A percentile compares a stretch with the other conserved stretches of the same genome.
These are phyloP conservation scores for Brachionichthys hirsutus DNA, from an alignment of 2,113 vertebrate genomes.

Conservation along the genomic window DNA sequence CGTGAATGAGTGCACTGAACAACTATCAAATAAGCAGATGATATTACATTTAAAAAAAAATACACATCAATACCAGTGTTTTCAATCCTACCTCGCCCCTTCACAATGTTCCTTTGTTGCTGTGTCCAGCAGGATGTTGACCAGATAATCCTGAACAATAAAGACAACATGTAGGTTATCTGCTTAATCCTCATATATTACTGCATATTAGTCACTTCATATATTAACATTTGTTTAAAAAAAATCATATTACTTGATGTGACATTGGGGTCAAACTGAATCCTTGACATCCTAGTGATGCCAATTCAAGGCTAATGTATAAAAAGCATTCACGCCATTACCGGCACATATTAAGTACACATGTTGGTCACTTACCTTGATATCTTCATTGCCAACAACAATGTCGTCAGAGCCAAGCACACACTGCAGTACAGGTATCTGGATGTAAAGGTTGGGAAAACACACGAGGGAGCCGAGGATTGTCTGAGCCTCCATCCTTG, in stretches of 20 bases:
- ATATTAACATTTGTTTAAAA: too few relatives aligned
- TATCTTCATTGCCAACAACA: conserved; percentile 75
- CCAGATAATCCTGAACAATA: conserved; percentile 84
- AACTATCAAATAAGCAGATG: too few relatives aligned
- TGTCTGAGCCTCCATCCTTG: conserved; percentile 90
- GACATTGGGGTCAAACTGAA: conserved; percentile 1
- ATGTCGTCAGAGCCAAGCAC: conserved; percentile 75
- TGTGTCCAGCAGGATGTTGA: conserved; percentile 89
- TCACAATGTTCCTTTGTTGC: conserved; percentile 91
- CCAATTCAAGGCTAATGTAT: not conserved
- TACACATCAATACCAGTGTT: not conserved
- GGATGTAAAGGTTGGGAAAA: conserved; percentile 90
- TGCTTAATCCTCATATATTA: not conserved
- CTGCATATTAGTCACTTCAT: not conserved
- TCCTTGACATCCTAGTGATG: not conserved
- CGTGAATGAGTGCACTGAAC: too few relatives aligned
- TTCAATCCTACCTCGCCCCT: conserved; percentile 85
- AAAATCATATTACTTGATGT: not conserved
- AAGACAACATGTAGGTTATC: not conserved
- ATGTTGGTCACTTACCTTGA: conserved; percentile 81
- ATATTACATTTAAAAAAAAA: not conserved
- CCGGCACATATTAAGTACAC: not conserved
- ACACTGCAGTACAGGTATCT: conserved; percentile 81
- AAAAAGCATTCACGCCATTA: not conserved
- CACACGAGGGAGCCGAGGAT: conserved; percentile 94